phyloP scores from a whole-genome alignment of 2,113 vertebrate species.

The Callithrix jacchus region DNA sequence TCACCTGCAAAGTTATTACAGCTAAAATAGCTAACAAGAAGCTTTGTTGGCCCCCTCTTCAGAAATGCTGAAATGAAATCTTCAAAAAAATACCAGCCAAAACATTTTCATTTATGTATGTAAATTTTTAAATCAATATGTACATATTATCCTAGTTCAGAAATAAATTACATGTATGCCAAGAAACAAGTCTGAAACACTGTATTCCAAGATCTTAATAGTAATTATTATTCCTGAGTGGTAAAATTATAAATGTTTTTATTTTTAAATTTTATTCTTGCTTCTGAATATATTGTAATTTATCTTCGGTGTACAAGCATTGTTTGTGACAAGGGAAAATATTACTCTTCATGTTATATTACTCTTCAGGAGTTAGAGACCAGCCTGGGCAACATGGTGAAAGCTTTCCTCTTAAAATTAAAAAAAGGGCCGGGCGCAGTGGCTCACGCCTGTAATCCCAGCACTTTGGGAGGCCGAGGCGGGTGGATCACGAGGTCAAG shows the following conservation, averaged over 20 bases:
- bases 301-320: not conserved
- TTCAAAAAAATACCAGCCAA: slow-evolving; percentile 44
- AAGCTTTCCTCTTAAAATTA: too few species aligned
- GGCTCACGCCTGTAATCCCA: too few species aligned
- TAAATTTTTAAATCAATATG: slow-evolving; percentile 21
- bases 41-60: not conserved
- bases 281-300: slow-evolving; percentile 44
- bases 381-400: too few species aligned
- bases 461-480: too few species aligned
- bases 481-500: too few species aligned
- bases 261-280: slow-evolving; percentile 49
- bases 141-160: slow-evolving; percentile 5
- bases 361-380: too few species aligned
- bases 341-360: not conserved
- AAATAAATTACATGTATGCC: slow-evolving; percentile 8
- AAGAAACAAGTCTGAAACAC: slow-evolving; percentile 30
- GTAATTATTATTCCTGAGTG: not conserved
- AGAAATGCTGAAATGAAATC: slow-evolving; percentile 51
- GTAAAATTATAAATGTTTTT: slow-evolving; percentile 12
- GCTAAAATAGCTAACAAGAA: slow-evolving; percentile 39
- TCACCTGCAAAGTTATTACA: slow-evolving; percentile 63
- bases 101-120: slow-evolving; percentile 12
- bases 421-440: too few species aligned
- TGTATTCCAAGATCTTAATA: not conserved
- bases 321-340: not conserved